phyloP scores from a whole-genome alignment of 2,888 invertebrate species.

The Griposia aprilina region DNA sequence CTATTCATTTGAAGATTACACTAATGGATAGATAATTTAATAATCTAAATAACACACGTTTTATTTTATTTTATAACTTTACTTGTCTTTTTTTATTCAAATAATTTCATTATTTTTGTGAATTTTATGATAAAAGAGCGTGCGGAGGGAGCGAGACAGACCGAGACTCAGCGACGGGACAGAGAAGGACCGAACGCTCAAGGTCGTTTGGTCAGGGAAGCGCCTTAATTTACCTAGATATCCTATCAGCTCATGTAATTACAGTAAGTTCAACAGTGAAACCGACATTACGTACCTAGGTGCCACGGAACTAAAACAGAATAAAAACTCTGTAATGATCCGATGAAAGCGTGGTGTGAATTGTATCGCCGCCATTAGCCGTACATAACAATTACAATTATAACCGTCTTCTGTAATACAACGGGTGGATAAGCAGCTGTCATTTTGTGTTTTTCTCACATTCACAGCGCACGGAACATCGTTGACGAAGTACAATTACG shows the following conservation, averaged over 20 bases:
- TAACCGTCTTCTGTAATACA: slow-evolving; percentile 48
- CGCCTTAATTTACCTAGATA: too few species aligned
- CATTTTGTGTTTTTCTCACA: slow-evolving; percentile 49
- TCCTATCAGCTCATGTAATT: neutral
- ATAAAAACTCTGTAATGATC: neutral
- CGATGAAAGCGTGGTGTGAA: slow-evolving; percentile 46
- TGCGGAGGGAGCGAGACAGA: too few species aligned
- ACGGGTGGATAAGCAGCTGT: slow-evolving; percentile 49
- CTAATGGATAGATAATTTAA: too few species aligned
- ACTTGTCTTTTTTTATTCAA: too few species aligned
- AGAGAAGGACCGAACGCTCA: too few species aligned
- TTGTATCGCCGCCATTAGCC: slow-evolving; percentile 33
- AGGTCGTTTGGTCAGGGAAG: too few species aligned
- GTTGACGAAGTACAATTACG: slow-evolving; percentile 29
- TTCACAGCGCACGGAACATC: slow-evolving; percentile 34
- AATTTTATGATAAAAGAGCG: too few species aligned
- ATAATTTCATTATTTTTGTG: too few species aligned
- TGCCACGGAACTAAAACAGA: neutral
- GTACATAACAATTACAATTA: slow-evolving; percentile 41
- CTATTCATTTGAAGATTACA: too few species aligned
- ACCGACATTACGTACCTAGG: neutral
- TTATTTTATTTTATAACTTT: too few species aligned
- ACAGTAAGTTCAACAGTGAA: neutral
- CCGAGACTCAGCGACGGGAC: too few species aligned
- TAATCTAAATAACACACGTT: too few species aligned